These are phyloP conservation scores for Herpetotheres cachinnans DNA, from an alignment of 2,113 vertebrate genomes.

Conservation along the genomic window DNA sequence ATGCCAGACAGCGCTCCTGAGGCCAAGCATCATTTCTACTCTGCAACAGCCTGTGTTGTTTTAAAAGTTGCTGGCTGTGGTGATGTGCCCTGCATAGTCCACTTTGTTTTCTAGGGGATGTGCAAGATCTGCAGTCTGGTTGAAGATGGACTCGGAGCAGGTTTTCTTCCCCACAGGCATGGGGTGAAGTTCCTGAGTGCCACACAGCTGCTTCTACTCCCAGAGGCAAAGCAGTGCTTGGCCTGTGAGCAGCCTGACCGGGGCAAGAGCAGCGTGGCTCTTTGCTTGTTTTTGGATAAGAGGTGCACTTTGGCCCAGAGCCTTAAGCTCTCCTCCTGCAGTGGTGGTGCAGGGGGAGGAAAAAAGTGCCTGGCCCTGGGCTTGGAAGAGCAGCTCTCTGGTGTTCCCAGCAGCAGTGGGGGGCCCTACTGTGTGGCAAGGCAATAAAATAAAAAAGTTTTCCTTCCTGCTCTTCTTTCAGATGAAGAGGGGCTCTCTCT, in stretches of 20 bases:
- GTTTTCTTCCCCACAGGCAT: background rate
- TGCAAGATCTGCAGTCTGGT: background rate
- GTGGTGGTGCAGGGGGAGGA: background rate
- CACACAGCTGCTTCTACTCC: background rate
- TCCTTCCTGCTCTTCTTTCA: background rate
- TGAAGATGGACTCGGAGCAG: background rate
- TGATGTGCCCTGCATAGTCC: accelerated
- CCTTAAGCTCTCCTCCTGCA: background rate
- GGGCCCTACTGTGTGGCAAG: background rate
- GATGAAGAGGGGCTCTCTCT: background rate
- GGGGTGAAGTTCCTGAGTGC: background rate
- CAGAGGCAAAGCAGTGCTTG: background rate
- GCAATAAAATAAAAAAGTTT: slow-evolving; percentile 37
- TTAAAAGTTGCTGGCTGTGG: background rate
- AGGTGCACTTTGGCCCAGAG: background rate
- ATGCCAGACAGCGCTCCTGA: no score
- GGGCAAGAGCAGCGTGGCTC: background rate
- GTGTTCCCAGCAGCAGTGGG: background rate
- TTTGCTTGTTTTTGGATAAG: background rate
- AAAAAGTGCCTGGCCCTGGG: slow-evolving; percentile 21
- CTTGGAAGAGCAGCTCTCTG: background rate
- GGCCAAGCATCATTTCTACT: background rate
- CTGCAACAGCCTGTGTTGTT: accelerated
- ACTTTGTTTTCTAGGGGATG: background rate
- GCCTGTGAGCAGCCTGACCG: background rate